Evolutionary conservation across 2,888 invertebrate genomes (phyloP), one percentile per base, ranked within the genome.

Genomic region (Cephus sareptanus): DNA sequence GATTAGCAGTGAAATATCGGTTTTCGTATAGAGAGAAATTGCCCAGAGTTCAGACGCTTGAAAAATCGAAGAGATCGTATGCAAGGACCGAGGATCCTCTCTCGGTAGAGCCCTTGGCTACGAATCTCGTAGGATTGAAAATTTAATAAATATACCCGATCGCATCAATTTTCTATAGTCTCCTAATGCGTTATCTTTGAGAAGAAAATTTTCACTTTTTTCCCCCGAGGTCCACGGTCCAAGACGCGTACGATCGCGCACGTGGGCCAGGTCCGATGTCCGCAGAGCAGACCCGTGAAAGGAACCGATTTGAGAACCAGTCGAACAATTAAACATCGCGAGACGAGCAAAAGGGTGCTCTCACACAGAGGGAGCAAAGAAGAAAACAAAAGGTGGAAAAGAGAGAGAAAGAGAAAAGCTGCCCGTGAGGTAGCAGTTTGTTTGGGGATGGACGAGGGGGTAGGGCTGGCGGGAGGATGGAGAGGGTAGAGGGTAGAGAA

Each of bases 1-100:
- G 91, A 91, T 91, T 91, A 91, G 90, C 89, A 85, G 89, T 91
- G 91, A 91, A 91, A 91, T 91, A 91, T 91, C 90, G 91, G 89
- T 91, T 90, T 91, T 91, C 86, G 87, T 89, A 88, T 89, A 88
- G 86, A 85, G 85, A 90, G 87, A 89, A 89, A 90, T 90, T 90
- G 85, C 88, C 82, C 77, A 74, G 84, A 81, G 80, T 78, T 75
- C 80, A 76, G 79, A 77, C 82, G 79, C 83, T 80, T 80, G 83
- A 80, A 85, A 81, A 85, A 82, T 83, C 82, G 83, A 85, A 81
- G 80, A 80, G 78, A 75, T 56, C 56, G 9, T 23, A 56, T 9
- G 56, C 56, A 9, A 15, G 56, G 9, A 56, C 9, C 9, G 9
- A 56, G 23, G 9, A 23, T 56, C 2, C 56, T 9, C 23, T 56